phyloP scores from a whole-genome alignment of 2,888 invertebrate species.

The Aphidoletes aphidimyza region DNA sequence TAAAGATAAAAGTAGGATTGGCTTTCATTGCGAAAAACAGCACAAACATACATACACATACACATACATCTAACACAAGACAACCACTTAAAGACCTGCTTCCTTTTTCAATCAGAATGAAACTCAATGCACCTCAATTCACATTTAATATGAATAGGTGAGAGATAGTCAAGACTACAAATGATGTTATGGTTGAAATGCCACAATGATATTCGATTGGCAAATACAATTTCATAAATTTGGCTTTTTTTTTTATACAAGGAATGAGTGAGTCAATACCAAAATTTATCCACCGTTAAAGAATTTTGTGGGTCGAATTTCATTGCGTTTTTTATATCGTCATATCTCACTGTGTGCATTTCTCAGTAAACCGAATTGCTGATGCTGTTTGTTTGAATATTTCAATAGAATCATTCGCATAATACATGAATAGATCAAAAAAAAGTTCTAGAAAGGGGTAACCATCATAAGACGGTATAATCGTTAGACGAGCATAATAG shows the following conservation, averaged over 20 bases:
- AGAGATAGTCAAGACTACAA: too few species aligned
- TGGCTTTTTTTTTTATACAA: neutral
- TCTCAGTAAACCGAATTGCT: neutral
- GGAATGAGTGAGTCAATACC: neutral
- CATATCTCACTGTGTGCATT: too few species aligned
- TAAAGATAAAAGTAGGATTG: slow-evolving; percentile 32
- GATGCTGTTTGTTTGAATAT: slow-evolving; percentile 9
- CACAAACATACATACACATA: neutral
- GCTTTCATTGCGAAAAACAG: slow-evolving; percentile 16
- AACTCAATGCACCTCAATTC: neutral
- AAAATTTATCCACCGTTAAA: too few species aligned
- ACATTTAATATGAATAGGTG: too few species aligned
- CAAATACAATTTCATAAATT: neutral
- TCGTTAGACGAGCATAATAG: slow-evolving; percentile 26
- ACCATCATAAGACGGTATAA: slow-evolving; percentile 20
- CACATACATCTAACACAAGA: too few species aligned
- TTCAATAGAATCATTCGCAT: neutral
- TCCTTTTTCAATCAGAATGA: neutral
- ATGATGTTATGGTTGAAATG: too few species aligned
- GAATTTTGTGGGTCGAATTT: neutral
- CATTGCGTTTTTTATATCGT: neutral
- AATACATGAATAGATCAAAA: neutral
- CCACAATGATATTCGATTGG: too few species aligned
- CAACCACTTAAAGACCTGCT: neutral
- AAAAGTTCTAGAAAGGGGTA: neutral